Evolutionary conservation across 2,888 invertebrate genomes (phyloP), one percentile per base, ranked within the genome.

Genomic region (Acrobasis repandana): DNA sequence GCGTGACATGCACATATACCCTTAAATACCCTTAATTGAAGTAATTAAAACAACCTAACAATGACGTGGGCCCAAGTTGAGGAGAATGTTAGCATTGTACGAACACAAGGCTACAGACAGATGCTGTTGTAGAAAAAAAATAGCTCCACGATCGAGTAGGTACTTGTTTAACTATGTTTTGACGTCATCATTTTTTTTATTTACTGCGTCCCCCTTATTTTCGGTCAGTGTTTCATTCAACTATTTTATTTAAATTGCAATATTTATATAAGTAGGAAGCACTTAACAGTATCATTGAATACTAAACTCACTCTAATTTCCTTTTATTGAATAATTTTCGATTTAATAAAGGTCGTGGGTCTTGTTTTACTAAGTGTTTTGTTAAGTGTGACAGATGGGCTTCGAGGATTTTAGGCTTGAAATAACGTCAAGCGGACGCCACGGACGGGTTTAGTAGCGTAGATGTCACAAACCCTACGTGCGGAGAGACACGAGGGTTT

Each of bases 41-140:
- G 28, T 6, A 28, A 28, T 28, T 28, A 28, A n/a, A 28, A 28
- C 28, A 28, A 28, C 6, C 8, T 2, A 28, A 28, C 28, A 28
- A 6, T 28, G 28, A 28, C 28, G 28, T 38, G 20, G 54, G 54
- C 14, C 54, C 18, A 36, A 36, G 14, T 50, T 9, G 14, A 50
- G 28, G 20, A 20, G 20, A 47, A 33, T 36, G 18, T 56, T 54
- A 16, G 34, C 47, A 58, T 48, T 58, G 58, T 62, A 62, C 59
- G 58, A 65, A 62, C 63, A 61, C 71, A 70, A 74, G 71, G 71
- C 71, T 66, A 65, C 70, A 69, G 60, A 65, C 70, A 69, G 60
- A 64, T 68, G 78, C 85, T 90, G 91, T 91, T 91, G 91, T 91
- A 91, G 91, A 87, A 92, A 91, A 90, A 91, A 91, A 89, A 70